phyloP scores from a whole-genome alignment of 1,140 invertebrate species.

The Aradophagus sp. region DNA sequence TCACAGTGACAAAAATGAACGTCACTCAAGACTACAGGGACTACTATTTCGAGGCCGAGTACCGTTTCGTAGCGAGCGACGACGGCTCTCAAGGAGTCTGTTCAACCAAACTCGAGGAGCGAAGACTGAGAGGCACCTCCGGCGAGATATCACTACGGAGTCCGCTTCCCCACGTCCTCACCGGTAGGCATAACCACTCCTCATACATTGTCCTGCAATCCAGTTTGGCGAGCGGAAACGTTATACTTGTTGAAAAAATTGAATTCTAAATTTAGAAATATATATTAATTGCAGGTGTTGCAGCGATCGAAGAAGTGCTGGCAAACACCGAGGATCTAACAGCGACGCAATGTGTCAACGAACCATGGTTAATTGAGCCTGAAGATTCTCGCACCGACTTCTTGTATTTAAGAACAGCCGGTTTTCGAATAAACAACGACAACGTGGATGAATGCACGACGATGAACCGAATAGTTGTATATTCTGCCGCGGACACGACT shows the following conservation, averaged over 20 bases:
- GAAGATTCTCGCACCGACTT: conserved; percentile 82
- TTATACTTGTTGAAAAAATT: too few species aligned
- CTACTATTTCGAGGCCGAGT: conserved; percentile 87
- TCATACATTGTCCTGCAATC: too few species aligned
- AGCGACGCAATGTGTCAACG: conserved; percentile 79
- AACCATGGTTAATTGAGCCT: conserved; percentile 86
- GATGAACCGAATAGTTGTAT: conserved; percentile 83
- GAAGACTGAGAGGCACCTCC: conserved; percentile 80
- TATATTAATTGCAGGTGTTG: conserved; percentile 49
- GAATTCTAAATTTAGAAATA: too few species aligned
- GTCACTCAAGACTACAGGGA: conserved; percentile 87
- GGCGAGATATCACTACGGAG: conserved; percentile 80
- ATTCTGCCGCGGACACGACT: conserved; percentile 79
- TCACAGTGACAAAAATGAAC: conserved; percentile 85
- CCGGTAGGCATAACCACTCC: conserved; percentile 22
- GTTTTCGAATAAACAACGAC: conserved; percentile 77
- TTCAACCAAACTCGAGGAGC: conserved; percentile 77
- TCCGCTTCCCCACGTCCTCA: conserved; percentile 64
- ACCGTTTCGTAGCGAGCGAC: conserved; percentile 78
- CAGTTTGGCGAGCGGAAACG: too few species aligned
- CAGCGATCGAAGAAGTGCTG: conserved; percentile 68
- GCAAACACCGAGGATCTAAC: conserved; percentile 68
- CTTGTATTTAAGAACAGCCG: conserved; percentile 81
- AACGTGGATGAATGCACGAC: conserved; percentile 79
- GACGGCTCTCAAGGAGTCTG: conserved; percentile 37